phyloP scores from a whole-genome alignment of 1,140 invertebrate species.

The Drosophila kanapiae region DNA sequence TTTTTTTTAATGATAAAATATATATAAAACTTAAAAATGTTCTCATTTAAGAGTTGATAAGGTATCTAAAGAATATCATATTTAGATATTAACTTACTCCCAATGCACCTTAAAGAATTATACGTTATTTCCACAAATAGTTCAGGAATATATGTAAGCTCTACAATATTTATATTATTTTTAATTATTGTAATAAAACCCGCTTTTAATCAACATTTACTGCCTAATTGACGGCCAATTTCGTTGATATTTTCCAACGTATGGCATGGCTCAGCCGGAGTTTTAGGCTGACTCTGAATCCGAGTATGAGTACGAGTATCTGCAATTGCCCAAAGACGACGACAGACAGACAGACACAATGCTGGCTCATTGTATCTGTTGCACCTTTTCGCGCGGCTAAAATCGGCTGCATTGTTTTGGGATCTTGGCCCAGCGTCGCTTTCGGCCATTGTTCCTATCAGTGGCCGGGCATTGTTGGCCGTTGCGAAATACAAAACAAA shows the following conservation, averaged over 20 bases:
- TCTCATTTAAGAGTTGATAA: no score
- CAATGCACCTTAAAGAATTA: no score
- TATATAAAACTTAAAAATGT: no score
- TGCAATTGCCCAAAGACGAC: constrained; percentile 53
- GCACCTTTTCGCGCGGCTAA: constrained; percentile 54
- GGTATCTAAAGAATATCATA: no score
- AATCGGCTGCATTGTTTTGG: constrained; percentile 59
- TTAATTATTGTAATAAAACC: neutral
- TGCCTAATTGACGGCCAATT: constrained; percentile 29
- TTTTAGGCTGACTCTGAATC: constrained; percentile 5
- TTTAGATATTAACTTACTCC: neutral
- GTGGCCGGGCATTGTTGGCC: constrained; percentile 71
- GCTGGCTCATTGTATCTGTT: constrained; percentile 40
- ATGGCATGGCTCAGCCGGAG: constrained; percentile 1
- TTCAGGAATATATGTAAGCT: neutral
- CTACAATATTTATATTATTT: neutral
- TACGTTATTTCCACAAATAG: neutral
- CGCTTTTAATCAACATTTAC: neutral
- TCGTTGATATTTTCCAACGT: constrained; percentile 9
- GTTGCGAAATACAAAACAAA: constrained; percentile 68
- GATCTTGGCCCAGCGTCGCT: constrained; percentile 37
- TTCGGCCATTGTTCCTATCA: constrained; percentile 77
- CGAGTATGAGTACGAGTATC: constrained; percentile 18
- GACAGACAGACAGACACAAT: constrained; percentile 32
- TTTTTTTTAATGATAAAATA: no score